A percentile compares a stretch with the other conserved stretches of the same genome.
phyloP scores from a whole-genome alignment of 2,113 vertebrate genomes.

The Tapirus terrestris region DNA sequence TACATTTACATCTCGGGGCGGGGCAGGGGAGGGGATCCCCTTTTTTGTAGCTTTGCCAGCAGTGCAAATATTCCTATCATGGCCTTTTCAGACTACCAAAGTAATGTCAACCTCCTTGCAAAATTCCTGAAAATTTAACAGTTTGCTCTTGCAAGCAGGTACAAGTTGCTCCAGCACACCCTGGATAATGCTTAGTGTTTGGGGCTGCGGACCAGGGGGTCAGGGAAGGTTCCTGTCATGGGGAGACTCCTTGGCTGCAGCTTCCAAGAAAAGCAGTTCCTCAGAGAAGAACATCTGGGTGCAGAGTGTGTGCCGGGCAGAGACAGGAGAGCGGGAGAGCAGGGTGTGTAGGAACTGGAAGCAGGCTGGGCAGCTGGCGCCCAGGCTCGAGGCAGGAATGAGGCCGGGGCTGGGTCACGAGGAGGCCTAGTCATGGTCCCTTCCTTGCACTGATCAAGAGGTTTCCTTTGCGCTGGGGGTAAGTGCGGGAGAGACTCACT shows the following conservation, averaged over 20 bases:
- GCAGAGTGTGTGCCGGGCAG: neutral
- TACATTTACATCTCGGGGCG: rapidly evolving
- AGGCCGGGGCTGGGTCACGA: neutral
- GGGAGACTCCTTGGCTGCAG: neutral
- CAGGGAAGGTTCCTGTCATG: neutral
- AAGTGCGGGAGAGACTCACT: neutral
- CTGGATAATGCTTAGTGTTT: neutral
- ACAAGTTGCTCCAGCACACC: neutral
- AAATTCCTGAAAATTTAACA: conserved; percentile 31
- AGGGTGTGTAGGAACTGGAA: neutral
- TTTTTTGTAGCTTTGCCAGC: neutral
- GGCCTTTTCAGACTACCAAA: neutral
- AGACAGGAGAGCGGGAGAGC: neutral
- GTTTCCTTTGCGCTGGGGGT: neutral
- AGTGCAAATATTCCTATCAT: neutral
- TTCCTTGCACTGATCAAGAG: neutral
- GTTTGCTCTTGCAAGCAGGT: neutral
- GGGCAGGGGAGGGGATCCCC: neutral
- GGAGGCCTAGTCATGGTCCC: neutral
- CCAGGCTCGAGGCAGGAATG: neutral
- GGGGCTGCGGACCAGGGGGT: neutral
- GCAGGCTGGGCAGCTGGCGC: neutral
- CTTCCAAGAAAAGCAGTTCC: neutral
- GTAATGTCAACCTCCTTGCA: neutral
- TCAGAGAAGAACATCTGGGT: neutral